A percentile compares a stretch with the other conserved stretches of the same genome.
phyloP scores from a whole-genome alignment of 1,140 invertebrate species.

The Druon quercuslanigerum region DNA sequence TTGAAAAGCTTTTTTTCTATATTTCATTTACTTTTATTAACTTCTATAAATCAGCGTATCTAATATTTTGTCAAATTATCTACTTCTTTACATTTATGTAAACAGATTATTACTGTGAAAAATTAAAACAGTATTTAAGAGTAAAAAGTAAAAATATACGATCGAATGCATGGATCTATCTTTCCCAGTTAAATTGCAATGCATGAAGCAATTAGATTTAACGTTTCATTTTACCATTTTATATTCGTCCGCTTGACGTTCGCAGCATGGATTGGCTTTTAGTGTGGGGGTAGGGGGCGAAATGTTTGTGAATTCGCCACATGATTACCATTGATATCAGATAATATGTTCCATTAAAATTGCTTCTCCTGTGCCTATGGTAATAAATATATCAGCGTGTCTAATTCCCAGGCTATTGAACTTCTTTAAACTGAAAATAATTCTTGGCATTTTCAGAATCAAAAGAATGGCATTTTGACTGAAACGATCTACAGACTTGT shows the following conservation, averaged over 20 bases:
- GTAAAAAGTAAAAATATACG: neutral
- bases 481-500: neutral
- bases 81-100: too few species aligned
- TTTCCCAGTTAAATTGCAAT: constrained; percentile 43
- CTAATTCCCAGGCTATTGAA: neutral
- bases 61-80: too few species aligned
- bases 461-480: neutral
- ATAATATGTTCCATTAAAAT: constrained; percentile 66
- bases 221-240: constrained; percentile 52
- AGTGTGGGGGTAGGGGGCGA: constrained; percentile 33
- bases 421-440: neutral
- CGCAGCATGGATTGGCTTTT: neutral
- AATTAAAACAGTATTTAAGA: too few species aligned
- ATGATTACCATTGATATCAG: constrained; percentile 67
- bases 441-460: neutral
- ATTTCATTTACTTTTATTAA: too few species aligned
- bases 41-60: too few species aligned
- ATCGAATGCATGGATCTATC: constrained; percentile 5
- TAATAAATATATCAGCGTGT: constrained; percentile 32
- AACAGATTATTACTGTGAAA: too few species aligned
- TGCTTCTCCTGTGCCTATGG: constrained; percentile 35
- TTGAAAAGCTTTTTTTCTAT: too few species aligned
- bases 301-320: constrained; percentile 63
- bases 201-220: constrained; percentile 52
- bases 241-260: constrained; percentile 35